phyloP scores from a whole-genome alignment of 2,888 invertebrate genomes.

The Amphipoea lucens region DNA sequence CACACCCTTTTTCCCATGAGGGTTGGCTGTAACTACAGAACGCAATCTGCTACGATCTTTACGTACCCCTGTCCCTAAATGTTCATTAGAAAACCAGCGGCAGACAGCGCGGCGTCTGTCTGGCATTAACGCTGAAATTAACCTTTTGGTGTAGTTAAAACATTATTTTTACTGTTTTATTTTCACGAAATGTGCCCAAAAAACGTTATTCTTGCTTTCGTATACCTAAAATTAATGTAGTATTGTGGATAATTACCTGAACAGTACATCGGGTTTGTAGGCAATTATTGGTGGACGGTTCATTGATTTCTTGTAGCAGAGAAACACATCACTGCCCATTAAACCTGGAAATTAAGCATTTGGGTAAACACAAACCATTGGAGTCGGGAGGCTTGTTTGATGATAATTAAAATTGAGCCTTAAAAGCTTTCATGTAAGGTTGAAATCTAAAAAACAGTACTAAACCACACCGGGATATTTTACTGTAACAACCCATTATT shows the following conservation, averaged over 20 bases:
- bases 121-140: background rate
- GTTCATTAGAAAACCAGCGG: background rate
- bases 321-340: constrained; percentile 98
- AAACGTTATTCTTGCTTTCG: no score
- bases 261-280: constrained; percentile 96
- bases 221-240: background rate
- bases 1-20: no score
- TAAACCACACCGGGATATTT: background rate
- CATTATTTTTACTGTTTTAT: no score
- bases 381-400: background rate
- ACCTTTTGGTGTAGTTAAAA: no score
- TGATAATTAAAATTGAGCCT: background rate
- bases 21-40: no score
- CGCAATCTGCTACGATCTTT: no score
- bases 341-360: constrained; percentile 87
- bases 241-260: constrained; percentile 78
- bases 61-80: no score
- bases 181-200: no score
- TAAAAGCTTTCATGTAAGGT: rapidly evolving
- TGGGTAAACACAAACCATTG: background rate
- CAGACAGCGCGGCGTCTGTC: background rate
- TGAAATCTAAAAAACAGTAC: background rate
- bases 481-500: background rate
- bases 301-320: constrained; percentile 99
- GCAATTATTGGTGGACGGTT: constrained; percentile 97